Evolutionary conservation across 2,797 vertebrate species (phyloP), one percentile per base, ranked within the genome.

Genomic region (Micropoecilia bifurca): DNA sequence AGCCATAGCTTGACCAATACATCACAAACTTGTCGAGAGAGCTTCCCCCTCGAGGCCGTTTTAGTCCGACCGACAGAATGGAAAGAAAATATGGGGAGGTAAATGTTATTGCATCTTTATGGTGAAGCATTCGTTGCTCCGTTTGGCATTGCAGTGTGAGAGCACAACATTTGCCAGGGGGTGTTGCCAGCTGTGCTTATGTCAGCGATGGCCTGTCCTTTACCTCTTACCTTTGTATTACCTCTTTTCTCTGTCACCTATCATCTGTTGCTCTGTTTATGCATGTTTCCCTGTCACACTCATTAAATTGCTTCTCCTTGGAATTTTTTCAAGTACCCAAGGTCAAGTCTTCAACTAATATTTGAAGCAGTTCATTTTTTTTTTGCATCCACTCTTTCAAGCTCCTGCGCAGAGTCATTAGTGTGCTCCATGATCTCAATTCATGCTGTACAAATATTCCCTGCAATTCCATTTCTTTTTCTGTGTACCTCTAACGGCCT

Each of bases 221-320:
- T 85, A 85, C 73, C 77, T 83, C 71, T 81, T 81, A 82, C 75
- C 85, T 87, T 78, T 68, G n/a, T 66, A 25, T 71, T 81, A 73
- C 78, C 55, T 83, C 45, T 77, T 20, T 36, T 75, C 6, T 25
- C 59, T 47, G 39, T 80, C 53, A 22, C 48, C 77, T 10, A 33
- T 73, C 57, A 33, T 75, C 74, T 72, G 22, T 25, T 82, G 50
- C 16, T 68, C 50, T 63, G 12, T 71, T 86, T 20, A 36, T 79
- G 41, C 73, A 43, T 43, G 63, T 48, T 80, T 76, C 69, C n/a
- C 50, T 77, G 13, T 36, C 18, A 33, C 16, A 8, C 30, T 68
- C 33, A 22, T 85, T 71, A 22, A 30, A 25, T 18, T 14, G 84
- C 61, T 47, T 79, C 18, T 75, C 47, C 39, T 48, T 78, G 66